A percentile compares a stretch with the other conserved stretches of the same genome.
phyloP scores from a whole-genome alignment of 2,888 invertebrate genomes.

The Ectemnius cavifrons region DNA sequence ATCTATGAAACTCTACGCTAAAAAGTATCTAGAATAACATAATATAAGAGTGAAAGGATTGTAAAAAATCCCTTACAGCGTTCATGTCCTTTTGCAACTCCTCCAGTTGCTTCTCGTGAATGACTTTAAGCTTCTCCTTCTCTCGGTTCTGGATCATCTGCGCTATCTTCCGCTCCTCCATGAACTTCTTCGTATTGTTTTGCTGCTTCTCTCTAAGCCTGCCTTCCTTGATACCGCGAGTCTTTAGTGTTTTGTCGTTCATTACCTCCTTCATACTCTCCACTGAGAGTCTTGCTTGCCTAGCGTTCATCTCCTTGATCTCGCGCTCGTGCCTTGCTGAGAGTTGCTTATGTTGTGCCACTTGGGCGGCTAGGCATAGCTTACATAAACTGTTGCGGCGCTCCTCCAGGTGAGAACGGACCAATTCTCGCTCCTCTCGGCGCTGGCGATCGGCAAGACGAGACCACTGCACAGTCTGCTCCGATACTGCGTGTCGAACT shows the following conservation, averaged over 20 bases:
- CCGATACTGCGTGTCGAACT: constrained; percentile 90
- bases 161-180: constrained; percentile 94
- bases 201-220: constrained; percentile 96
- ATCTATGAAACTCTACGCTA: too few relatives aligned
- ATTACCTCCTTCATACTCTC: constrained; percentile 97
- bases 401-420: constrained; percentile 91
- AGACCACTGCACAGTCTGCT: constrained; percentile 97
- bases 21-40: too few relatives aligned
- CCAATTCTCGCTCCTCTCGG: constrained; percentile 89
- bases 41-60: too few relatives aligned
- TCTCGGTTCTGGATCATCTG: constrained; percentile 94
- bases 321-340: constrained; percentile 94
- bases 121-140: constrained; percentile 93
- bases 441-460: constrained; percentile 91
- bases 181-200: constrained; percentile 98
- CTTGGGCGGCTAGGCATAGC: constrained; percentile 91
- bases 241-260: constrained; percentile 97
- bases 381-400: constrained; percentile 84
- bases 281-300: constrained; percentile 97
- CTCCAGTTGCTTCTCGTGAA: constrained; percentile 95
- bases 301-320: constrained; percentile 95
- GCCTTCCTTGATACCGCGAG: constrained; percentile 97
- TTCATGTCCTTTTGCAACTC: constrained; percentile 93
- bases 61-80: constrained; percentile 81
- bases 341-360: constrained; percentile 91